These are phyloP conservation scores for Ceyx margarethae DNA, from an alignment of 2,113 vertebrate genomes.

Conservation along the genomic window DNA sequence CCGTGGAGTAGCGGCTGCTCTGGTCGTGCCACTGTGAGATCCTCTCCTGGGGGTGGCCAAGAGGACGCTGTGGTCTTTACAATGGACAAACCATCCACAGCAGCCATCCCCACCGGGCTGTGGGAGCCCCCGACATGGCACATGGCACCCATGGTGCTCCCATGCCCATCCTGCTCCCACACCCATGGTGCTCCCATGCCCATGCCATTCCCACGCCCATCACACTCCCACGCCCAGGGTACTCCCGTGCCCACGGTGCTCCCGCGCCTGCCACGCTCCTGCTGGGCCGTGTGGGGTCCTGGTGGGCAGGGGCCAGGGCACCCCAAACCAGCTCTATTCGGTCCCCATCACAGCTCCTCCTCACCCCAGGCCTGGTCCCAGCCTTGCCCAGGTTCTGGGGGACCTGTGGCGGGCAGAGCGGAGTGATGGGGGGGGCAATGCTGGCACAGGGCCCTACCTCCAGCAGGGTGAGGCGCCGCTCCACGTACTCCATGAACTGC, in stretches of 20 bases:
- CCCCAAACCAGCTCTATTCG: neutral
- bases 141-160: accelerated
- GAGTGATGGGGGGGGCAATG: neutral
- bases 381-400: neutral
- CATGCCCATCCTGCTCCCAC: accelerated
- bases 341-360: neutral
- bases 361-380: neutral
- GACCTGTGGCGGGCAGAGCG: accelerated
- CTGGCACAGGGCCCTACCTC: slow-evolving; percentile 65
- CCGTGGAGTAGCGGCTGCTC: slow-evolving; percentile 83
- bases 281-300: neutral
- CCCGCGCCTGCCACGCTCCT: accelerated
- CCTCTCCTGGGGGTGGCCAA: slow-evolving; percentile 77
- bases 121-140: accelerated
- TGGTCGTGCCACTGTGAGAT: slow-evolving; percentile 91
- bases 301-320: accelerated
- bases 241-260: neutral
- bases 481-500: slow-evolving; percentile 81
- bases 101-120: accelerated
- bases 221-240: too few species aligned
- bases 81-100: accelerated
- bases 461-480: slow-evolving; percentile 73
- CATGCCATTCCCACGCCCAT: neutral
- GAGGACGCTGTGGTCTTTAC: neutral
- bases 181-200: neutral